Evolutionary conservation across 2,888 invertebrate species (phyloP), one percentile per base, ranked within the genome.

Genomic region (Napeogenes inachia): DNA sequence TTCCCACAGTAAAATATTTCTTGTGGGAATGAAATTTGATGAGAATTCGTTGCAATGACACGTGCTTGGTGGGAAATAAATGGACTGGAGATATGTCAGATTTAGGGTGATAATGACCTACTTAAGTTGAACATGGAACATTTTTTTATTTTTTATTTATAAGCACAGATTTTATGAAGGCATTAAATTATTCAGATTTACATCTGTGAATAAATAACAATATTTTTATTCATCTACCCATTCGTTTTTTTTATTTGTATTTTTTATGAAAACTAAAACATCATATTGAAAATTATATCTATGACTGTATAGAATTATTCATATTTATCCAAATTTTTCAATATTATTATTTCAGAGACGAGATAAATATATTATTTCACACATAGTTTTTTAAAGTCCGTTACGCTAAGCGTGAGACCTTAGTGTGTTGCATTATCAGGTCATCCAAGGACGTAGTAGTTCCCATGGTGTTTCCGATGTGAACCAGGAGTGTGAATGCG

Each of bases 11-110:
- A 67, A 57, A 71, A 75, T 72, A 72, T 72, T 76, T 79, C 77
- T 72, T 75, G 73, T 78, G 80, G 73, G 79, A 80, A 77, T 71
- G 63, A 59, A 70, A 58, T 68, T 76, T 68, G 60, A 75, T 75
- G 77, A 76, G 78, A 78, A 80, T 75, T 67, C 62, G 61, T 56
- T 45, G 56, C 59, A 60, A 56, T 32, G 68, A 68, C 71, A 67
- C 72, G 70, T 69, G 68, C 68, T 64, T 35, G 42, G 54, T 46
- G 50, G 59, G 35, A 35, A 35, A 35, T 35, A 35, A 35, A 35
- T 35, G 35, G 35, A 6, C 6, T 35, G 35, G 35, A 56, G 61
- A 59, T 63, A 38, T 58, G 63, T 63, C 60, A 57, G 42, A 42
- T 42, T 42, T 42, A 12, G 42, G 42, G 42, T 42, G 38, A 46